A percentile compares a stretch with the other conserved stretches of the same genome.
phyloP scores from a whole-genome alignment of 1,140 invertebrate species.

The Apis cerana region DNA sequence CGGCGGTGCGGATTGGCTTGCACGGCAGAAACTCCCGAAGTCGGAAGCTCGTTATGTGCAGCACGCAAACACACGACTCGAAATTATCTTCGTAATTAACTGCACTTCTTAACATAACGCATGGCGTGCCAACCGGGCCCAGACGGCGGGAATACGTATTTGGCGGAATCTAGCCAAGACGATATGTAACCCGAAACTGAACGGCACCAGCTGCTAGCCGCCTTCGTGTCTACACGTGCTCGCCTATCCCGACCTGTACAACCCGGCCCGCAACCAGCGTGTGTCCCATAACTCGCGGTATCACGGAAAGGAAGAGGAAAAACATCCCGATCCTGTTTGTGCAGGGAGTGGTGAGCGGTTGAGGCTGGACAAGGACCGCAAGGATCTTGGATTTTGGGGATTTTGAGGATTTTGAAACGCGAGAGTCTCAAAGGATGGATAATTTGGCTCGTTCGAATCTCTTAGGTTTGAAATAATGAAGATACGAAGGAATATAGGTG shows the following conservation, averaged over 20 bases:
- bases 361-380: no score
- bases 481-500: no score
- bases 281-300: conserved; percentile 43
- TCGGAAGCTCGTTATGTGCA: conserved; percentile 80
- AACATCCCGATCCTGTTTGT: conserved; percentile 24
- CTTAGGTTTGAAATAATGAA: no score
- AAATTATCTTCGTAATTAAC: conserved; percentile 82
- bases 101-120: conserved; percentile 81
- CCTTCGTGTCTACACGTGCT: conserved; percentile 42
- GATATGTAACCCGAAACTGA: conserved; percentile 78
- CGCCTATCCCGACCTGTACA: no score
- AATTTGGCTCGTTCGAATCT: no score
- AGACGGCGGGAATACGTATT: conserved; percentile 76
- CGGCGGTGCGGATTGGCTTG: conserved; percentile 71
- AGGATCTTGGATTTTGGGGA: no score
- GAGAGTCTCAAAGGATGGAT: no score
- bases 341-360: not conserved
- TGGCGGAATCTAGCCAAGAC: conserved; percentile 74
- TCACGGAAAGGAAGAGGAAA: conserved; percentile 13
- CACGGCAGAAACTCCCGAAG: conserved; percentile 72
- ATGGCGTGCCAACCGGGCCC: conserved; percentile 78
- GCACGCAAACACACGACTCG: conserved; percentile 79
- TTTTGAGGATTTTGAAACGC: no score
- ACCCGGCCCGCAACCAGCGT: not conserved
- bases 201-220: conserved; percentile 73